These are phyloP conservation scores for Phymastichus coffea DNA, from an alignment of 1,140 invertebrate genomes.

Conservation along the genomic window DNA sequence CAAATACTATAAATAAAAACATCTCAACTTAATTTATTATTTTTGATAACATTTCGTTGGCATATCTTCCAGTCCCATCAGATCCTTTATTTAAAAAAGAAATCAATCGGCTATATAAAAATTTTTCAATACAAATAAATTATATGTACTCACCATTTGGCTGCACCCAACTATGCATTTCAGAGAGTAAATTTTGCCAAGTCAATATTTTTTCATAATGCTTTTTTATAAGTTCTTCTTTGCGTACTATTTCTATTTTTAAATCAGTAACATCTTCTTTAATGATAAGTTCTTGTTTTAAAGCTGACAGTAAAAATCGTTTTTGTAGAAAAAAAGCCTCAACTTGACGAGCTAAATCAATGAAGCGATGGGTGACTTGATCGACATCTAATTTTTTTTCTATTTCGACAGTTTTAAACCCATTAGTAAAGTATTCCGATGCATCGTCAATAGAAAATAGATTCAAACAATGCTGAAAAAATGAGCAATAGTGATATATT, in stretches of 20 bases:
- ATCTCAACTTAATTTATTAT: no score
- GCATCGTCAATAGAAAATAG: conserved; percentile 84
- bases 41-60: no score
- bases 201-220: conserved; percentile 88
- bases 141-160: conserved; percentile 48
- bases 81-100: no score
- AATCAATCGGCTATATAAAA: no score
- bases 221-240: conserved; percentile 83
- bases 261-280: conserved; percentile 90
- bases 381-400: conserved; percentile 84
- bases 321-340: conserved; percentile 94
- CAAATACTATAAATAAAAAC: no score
- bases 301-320: conserved; percentile 81
- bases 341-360: conserved; percentile 88
- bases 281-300: conserved; percentile 88
- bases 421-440: conserved; percentile 58
- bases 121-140: conserved; percentile 21
- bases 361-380: conserved; percentile 77
- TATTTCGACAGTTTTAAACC: conserved; percentile 72
- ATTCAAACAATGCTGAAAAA: conserved; percentile 76
- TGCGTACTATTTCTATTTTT: conserved; percentile 76
- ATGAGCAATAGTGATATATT: not conserved
- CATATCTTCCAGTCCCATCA: no score
- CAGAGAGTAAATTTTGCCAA: conserved; percentile 85
- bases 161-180: conserved; percentile 64